phyloP scores from a whole-genome alignment of 2,113 vertebrate genomes.

The Etheostoma cragini region DNA sequence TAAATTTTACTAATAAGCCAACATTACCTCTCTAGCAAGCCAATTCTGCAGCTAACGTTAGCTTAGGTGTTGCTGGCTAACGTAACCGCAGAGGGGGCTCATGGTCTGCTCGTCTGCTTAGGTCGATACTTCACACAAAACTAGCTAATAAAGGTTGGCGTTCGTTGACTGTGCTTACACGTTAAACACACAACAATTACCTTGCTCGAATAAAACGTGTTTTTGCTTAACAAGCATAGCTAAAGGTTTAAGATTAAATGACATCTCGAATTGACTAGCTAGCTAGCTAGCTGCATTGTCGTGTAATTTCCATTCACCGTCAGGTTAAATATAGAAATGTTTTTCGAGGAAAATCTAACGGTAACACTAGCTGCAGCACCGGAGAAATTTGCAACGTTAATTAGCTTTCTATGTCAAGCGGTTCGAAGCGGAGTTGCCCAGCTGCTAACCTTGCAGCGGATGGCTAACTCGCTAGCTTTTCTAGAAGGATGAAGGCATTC shows the following conservation, averaged over 20 bases:
- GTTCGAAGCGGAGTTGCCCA: constrained; percentile 24
- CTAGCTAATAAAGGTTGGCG: constrained; percentile 3
- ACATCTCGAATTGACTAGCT: neutral
- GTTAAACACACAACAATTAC: neutral
- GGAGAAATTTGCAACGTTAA: constrained; percentile 18
- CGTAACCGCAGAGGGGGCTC: constrained; percentile 49
- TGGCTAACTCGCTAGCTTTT: constrained; percentile 69
- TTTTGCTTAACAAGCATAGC: neutral
- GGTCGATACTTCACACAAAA: constrained; percentile 21
- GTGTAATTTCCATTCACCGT: neutral
- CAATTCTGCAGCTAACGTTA: constrained; percentile 65
- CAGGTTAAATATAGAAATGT: neutral
- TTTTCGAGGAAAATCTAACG: neutral
- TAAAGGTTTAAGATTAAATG: neutral
- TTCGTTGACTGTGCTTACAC: neutral
- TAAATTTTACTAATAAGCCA: constrained; percentile 49
- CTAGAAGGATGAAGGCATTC: constrained; percentile 57
- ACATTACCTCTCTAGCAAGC: constrained; percentile 49
- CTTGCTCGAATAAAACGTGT: constrained; percentile 15
- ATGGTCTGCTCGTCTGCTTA: constrained; percentile 53
- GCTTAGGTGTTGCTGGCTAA: constrained; percentile 69
- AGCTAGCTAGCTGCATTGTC: constrained; percentile 29
- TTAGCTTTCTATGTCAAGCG: constrained; percentile 14
- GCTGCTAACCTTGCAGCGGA: constrained; percentile 58
- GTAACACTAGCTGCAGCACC: neutral